Percentiles rank a stretch among this genome's conserved stretches.
Conservation (phyloP, 2,797 vertebrate species). For the Enteromius paludinosus region DNA sequence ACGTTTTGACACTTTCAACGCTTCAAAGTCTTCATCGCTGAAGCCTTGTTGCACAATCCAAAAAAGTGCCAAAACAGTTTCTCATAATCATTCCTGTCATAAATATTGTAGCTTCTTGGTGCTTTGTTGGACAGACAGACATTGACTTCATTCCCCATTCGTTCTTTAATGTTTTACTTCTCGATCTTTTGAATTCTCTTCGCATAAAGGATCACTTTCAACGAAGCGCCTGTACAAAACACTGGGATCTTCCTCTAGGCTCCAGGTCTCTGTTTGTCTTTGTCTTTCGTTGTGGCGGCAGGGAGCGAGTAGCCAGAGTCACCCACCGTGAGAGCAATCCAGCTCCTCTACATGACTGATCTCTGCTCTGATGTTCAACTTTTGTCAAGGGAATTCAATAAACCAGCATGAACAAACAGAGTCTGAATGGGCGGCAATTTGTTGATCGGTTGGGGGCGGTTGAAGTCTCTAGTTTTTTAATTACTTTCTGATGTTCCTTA, state of each 20-base stretch:
- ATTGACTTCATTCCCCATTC: neutral
- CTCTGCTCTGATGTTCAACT: constrained; percentile 8
- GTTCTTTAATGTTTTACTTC: neutral
- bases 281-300: constrained; percentile 7
- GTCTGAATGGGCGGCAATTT: neutral
- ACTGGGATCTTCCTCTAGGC: constrained; percentile 19
- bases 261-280: constrained; percentile 12
- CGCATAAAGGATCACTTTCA: neutral
- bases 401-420: constrained; percentile 1
- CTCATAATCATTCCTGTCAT: constrained; percentile 26
- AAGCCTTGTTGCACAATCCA: neutral
- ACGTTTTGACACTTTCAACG: constrained; percentile 13
- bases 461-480: neutral
- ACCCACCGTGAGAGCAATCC: constrained; percentile 23
- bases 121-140: neutral
- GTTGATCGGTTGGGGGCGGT: neutral
- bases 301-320: constrained; percentile 7
- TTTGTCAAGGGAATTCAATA: constrained; percentile 37
- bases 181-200: neutral
- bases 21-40: neutral
- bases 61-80: neutral
- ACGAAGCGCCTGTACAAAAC: constrained; percentile 10
- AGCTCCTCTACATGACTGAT: constrained; percentile 23
- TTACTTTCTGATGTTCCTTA: neutral
- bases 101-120: constrained; percentile 9